Evolutionary conservation across 2,888 invertebrate species (phyloP).

Genomic region (Amorpha juglandis): DNA sequence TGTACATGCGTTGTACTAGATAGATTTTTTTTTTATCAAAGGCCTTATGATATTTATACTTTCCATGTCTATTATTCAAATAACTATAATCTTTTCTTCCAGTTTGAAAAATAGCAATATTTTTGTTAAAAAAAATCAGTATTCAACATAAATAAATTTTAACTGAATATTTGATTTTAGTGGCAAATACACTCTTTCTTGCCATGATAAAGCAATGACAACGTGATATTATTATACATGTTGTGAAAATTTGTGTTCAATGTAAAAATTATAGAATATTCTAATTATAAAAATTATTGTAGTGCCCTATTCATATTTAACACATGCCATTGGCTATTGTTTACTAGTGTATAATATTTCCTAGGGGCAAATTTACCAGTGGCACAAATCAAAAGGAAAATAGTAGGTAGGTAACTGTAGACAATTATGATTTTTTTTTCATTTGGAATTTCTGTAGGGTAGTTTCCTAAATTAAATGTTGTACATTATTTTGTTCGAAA

Average conservation of each 20-base stretch:
- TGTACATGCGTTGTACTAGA: no score
- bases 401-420: no score
- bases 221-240: not conserved
- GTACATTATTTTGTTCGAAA: no score
- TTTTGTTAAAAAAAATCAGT: not conserved
- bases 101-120: not conserved
- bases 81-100: not conserved
- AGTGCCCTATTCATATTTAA: not conserved
- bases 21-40: no score
- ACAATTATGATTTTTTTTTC: no score
- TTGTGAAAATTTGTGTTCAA: conserved; percentile 14
- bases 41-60: not conserved
- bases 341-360: not conserved
- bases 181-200: not conserved
- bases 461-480: no score
- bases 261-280: not conserved
- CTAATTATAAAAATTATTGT: not conserved
- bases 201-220: conserved; percentile 6
- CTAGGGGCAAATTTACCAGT: no score
- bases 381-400: no score
- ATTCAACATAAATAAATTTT: not conserved
- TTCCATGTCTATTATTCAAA: not conserved
- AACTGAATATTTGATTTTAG: not conserved
- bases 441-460: no score
- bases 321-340: not conserved